Evolutionary conservation across 1,140 invertebrate genomes (phyloP), one percentile per base, ranked within the genome.

Genomic region (Heliconius eleuchia): DNA sequence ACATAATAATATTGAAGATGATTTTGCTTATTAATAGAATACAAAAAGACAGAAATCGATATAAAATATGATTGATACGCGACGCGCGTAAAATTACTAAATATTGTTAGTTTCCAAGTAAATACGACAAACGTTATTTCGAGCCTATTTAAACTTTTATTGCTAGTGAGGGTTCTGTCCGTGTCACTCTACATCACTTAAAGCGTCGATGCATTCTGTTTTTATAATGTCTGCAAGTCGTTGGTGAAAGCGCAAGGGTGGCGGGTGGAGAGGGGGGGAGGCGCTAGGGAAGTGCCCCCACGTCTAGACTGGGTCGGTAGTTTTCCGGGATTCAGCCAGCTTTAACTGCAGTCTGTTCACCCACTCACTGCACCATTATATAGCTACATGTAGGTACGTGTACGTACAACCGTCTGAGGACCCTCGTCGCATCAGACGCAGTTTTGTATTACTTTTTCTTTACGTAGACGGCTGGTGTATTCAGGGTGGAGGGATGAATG

Each of bases 251-350:
- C 92, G 87, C 75, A 86, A 87, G 89, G 88, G 89, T 87, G 86
- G 87, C 83, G 80, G 42, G 39, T 9, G 39, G 39, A 11, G 39
- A 11, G 39, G 9, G 82, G 66, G 77, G 60, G 3, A 11, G 27
- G 60, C 60, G 60, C 84, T 83, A 87, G 91, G 91, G 92, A 91
- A 91, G 88, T 92, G 91, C 92, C 92, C 91, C 92, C 92, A 91
- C 86, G 92, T 94, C 92, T 94, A 94, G 92, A 94, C 92, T 94
- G 92, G 92, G 92, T 94, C 92, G 92, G 92, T 94, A 94, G 92
- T 94, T 94, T 94, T 94, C 92, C 92, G 91, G 92, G 91, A 94
- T 94, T 93, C 92, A 93, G 91, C 83, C 91, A 88, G 89, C 89
- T 92, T 92, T 92, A 91, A 85, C 90, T 94, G 92, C 92, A 94